phyloP scores from a whole-genome alignment of 2,888 invertebrate genomes.

The Geotrupes spiniger region DNA sequence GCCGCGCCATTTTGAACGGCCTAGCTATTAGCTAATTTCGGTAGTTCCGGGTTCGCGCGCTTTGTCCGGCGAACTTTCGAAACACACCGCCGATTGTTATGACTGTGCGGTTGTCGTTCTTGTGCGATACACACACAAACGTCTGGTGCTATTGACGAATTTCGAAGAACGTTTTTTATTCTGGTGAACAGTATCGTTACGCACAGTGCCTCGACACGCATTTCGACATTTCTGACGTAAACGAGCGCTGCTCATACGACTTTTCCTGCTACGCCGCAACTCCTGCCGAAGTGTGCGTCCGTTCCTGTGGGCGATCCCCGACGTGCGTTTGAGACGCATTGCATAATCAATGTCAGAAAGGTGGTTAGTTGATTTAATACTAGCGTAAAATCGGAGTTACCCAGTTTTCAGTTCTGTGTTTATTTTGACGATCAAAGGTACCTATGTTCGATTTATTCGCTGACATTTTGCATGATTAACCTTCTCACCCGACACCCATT shows the following conservation, averaged over 20 bases:
- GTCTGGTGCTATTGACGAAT: slow-evolving; percentile 18
- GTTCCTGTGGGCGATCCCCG: slow-evolving; percentile 30
- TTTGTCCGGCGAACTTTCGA: slow-evolving; percentile 28
- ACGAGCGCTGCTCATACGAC: slow-evolving; percentile 5
- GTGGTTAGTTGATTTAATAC: slow-evolving; percentile 30
- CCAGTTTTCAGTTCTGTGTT: too few species aligned
- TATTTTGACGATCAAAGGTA: too few species aligned
- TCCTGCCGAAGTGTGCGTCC: slow-evolving; percentile 29
- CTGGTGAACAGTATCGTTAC: not conserved
- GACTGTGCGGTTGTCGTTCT: slow-evolving; percentile 18
- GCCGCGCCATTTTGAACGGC: slow-evolving; percentile 29
- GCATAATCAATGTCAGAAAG: slow-evolving; percentile 42
- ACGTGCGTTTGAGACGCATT: slow-evolving; percentile 36
- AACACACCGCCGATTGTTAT: slow-evolving; percentile 21
- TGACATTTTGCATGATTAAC: too few species aligned
- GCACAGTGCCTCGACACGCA: too few species aligned
- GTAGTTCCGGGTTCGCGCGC: slow-evolving; percentile 31
- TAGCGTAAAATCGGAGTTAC: not conserved
- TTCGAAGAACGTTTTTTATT: slow-evolving; percentile 5
- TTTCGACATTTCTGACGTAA: too few species aligned
- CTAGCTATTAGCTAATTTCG: slow-evolving; percentile 29
- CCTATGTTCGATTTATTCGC: too few species aligned
- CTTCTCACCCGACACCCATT: too few species aligned
- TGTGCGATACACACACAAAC: slow-evolving; percentile 4
- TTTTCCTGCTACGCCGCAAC: slow-evolving; percentile 4